Base-by-base conservation (phyloP, 2,888 invertebrate species). In the Linnaemya tessellans region DNA sequence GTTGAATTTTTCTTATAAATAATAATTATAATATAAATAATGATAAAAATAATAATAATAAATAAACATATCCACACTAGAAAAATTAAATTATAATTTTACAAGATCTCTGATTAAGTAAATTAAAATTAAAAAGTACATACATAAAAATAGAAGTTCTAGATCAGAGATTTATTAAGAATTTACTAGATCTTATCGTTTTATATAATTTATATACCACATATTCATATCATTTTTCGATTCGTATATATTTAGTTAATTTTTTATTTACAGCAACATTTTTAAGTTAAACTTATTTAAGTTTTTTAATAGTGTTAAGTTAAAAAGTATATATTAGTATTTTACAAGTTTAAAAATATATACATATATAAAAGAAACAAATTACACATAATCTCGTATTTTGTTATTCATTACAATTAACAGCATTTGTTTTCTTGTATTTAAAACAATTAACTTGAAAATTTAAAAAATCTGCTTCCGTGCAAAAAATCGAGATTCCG, bases 401-500 rank as follows among this genome's bases (percentile, higher is more conserved):
- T 78, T 43, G 25, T 35, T 54, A 56, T 49, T 64, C 46, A 43
- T 75, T 67, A 60, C 64, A 10, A 49, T 77, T 80, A 25, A 13
- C 38, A 46, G 38, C 43, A 18, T 35, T 58, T 65, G 11, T 68
- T 60, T 35, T 77, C 11, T 49, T 38, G 56, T 25, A 35, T 25
- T 15, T 49, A 13, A 22, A 35, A 67, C n/a, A 54, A n/a, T 30
- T 35, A 43, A 68, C 35, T 60, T 60, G 18, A 58, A 65, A 71
- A 41, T 7, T n/a, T 20, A 20, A 64, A 35, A 74, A 89, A 87
- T 88, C 80, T 89, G 89, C 90, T 90, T 90, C 90, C 90, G 88
- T 89, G 88, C 88, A 89, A 89, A 88, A 86, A 81, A 81, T 68
- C 88, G 90, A 90, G 90, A 90, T 90, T 90, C 90, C 90, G 90